Evolutionary conservation across 2,113 vertebrate genomes (phyloP), one percentile per base, ranked within the genome.

Genomic region (Corythornis vintsioides): DNA sequence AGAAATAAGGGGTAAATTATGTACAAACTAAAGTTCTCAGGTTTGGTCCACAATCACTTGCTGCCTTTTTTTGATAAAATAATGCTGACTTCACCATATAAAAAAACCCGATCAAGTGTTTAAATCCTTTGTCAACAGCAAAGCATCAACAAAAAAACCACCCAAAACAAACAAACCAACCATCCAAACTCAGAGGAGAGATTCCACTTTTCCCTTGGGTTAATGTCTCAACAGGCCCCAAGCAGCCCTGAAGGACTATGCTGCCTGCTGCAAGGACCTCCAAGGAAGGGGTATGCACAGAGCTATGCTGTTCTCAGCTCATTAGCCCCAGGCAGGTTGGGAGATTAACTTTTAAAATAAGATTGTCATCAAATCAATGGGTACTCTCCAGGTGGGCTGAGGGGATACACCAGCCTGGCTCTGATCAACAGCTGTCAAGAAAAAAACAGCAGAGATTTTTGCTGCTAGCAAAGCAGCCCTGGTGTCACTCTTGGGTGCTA

Each of bases 11-110:
- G 3, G 8, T 16, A n/a, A 47, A 25, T 33, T 59, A 38, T 7
- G 11, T 15, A 66, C 13, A 12, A 48, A 75, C 14, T 19, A 1
- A 16, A 28, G 11, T 6, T 33, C 50, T 78, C 3, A 2, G n/a
- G 11, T 84, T n/a, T 20, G 24, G 43, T 53, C 38, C 52, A 40
- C 25, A 17, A 82, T 18, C 0, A 0, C 2, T 11, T 38, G 9
- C 18, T 83, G 12, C 31, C 35, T 64, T 48, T 61, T 67, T 29
- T 3, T 5, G n/a, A n/a, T 48, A 60, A 89, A 85, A 61, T 11
- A 52, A n/a, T 11, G 24, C 11, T 64, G 50, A 47, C 50, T 42
- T 50, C 10, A 64, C 25, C 38, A 45, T 18, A 13, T 55, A 69
- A 15, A 52, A 40, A 66, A 38, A 38, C 38, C 38, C 17, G 35